Conservation (phyloP, 1,140 invertebrate species). For the Nephila pilipes region DNA sequence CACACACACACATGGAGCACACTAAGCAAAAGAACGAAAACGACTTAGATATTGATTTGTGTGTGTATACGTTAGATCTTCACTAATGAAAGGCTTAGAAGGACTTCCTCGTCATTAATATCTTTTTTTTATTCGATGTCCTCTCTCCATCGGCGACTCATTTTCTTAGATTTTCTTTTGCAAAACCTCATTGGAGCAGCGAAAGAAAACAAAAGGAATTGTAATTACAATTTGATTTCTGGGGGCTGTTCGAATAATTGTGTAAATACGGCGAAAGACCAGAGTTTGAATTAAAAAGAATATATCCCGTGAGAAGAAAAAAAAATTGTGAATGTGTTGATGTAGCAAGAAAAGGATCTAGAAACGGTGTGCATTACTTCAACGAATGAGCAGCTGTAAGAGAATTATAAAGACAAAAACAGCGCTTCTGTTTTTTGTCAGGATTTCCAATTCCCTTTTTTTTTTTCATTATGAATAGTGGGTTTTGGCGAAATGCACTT, state of each 20-base stretch:
- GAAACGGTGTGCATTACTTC: background rate
- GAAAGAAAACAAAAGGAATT: background rate
- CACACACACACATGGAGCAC: conserved; percentile 8
- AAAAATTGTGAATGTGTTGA: background rate
- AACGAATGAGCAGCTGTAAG: background rate
- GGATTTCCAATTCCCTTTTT: background rate
- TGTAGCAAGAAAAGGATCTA: background rate
- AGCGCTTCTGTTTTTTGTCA: background rate
- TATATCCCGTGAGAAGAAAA: background rate
- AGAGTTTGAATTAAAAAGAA: conserved; percentile 14
- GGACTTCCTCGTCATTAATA: conserved; percentile 36
- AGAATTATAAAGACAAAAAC: conserved; percentile 1
- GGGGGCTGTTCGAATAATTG: conserved; percentile 45
- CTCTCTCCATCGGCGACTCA: background rate
- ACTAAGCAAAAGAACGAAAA: conserved; percentile 23
- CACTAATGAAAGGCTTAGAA: conserved; percentile 54
- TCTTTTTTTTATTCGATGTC: conserved; percentile 36
- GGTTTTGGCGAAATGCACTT: background rate
- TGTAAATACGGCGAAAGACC: conserved; percentile 38
- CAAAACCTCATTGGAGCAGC: background rate
- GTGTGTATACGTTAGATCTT: conserved; percentile 35
- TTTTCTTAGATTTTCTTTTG: background rate
- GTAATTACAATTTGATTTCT: conserved; percentile 61
- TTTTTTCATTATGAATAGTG: background rate
- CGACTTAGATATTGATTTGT: conserved; percentile 60